These are phyloP conservation scores for Recurvirostra avosetta DNA, from an alignment of 2,113 vertebrate species.

Conservation along the genomic window DNA sequence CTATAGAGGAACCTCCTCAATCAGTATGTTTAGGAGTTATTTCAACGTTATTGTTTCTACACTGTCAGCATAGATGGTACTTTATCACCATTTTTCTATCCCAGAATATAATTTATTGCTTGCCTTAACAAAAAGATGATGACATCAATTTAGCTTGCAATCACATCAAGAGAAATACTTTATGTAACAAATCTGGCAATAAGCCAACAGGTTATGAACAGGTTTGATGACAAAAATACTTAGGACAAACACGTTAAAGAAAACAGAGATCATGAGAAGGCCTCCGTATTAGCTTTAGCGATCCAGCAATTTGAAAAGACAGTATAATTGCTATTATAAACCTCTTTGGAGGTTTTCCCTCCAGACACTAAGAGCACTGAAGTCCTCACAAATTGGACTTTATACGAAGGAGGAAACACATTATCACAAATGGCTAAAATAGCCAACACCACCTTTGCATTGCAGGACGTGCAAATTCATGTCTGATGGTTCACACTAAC, in stretches of 20 bases:
- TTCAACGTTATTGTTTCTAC: neutral
- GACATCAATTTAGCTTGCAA: neutral
- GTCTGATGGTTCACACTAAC: neutral
- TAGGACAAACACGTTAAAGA: neutral
- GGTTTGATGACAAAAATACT: neutral
- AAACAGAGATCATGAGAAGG: neutral
- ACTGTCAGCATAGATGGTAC: neutral
- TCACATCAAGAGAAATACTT: neutral
- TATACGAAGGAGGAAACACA: neutral
- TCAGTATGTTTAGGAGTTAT: neutral
- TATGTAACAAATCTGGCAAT: neutral
- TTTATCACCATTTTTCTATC: neutral
- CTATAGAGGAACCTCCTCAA: neutral
- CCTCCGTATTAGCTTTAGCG: neutral
- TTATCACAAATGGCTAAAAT: neutral
- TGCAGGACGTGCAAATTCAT: neutral
- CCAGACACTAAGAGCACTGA: neutral
- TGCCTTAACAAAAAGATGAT: neutral
- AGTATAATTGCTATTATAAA: neutral
- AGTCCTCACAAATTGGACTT: neutral
- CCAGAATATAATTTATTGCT: neutral
- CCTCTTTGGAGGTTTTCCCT: neutral
- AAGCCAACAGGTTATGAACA: neutral
- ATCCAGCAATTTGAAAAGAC: neutral
- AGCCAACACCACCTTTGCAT: neutral